These are phyloP conservation scores for Brachyrhaphis roseni DNA, from an alignment of 2,797 vertebrate species.

Conservation along the genomic window DNA sequence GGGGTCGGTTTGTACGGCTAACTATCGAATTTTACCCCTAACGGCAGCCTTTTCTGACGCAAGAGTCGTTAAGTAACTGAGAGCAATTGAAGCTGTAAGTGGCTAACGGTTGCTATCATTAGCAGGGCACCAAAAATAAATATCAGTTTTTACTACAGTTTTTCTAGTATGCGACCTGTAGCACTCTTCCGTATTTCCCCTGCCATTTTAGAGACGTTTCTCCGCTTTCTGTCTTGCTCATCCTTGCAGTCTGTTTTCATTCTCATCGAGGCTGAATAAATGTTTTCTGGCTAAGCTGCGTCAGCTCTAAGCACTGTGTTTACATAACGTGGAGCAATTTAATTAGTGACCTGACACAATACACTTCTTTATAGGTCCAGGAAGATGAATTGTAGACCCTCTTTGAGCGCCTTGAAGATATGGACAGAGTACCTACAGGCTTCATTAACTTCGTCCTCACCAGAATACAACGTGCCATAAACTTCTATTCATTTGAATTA, in stretches of 20 bases:
- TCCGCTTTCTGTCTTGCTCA: not conserved
- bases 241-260: not conserved
- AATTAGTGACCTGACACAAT: conserved; percentile 17
- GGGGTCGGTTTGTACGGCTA: not conserved
- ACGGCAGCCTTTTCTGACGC: not conserved
- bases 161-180: not conserved
- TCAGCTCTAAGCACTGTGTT: conserved; percentile 66
- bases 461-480: too few relatives aligned
- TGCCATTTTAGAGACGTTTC: too few relatives aligned
- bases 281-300: conserved; percentile 64
- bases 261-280: conserved; percentile 8
- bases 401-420: not conserved
- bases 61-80: conserved; percentile 15
- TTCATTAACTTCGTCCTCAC: not conserved
- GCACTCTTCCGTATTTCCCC: not conserved
- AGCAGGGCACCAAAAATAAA: conserved; percentile 60
- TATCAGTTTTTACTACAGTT: conserved; percentile 17
- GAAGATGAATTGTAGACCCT: not conserved
- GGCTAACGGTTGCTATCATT: conserved; percentile 65
- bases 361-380: not conserved
- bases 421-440: conserved; percentile 4
- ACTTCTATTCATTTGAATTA: not conserved
- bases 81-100: conserved; percentile 35
- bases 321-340: conserved; percentile 52
- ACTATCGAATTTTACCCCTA: not conserved